These are phyloP conservation scores for Argentina silus DNA, from an alignment of 2,797 vertebrate species.

Conservation along the genomic window DNA sequence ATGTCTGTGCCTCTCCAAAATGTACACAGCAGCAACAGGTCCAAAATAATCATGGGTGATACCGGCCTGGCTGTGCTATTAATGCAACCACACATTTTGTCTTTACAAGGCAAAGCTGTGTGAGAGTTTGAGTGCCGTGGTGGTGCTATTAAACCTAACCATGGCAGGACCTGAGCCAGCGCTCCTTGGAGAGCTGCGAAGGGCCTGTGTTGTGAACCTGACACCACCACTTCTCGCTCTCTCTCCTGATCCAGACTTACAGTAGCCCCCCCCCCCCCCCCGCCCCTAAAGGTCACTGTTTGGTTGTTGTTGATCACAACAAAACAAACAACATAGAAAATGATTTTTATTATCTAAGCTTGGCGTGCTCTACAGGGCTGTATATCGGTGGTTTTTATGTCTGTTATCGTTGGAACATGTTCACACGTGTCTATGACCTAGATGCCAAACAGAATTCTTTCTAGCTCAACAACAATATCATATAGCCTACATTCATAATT, in stretches of 20 bases:
- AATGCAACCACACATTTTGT: constrained; percentile 4
- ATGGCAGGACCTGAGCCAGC: background rate
- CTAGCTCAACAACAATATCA: background rate
- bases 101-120: constrained; percentile 2
- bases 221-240: background rate
- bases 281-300: constrained; percentile 1
- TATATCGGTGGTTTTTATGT: background rate
- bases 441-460: background rate
- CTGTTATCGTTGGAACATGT: background rate
- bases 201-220: background rate
- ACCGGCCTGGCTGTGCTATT: background rate
- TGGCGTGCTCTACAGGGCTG: background rate
- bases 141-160: background rate
- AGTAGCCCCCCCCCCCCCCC: too few relatives aligned
- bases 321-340: background rate
- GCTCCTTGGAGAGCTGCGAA: background rate
- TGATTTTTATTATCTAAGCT: background rate
- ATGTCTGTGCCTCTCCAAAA: constrained; percentile 5
- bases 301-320: background rate
- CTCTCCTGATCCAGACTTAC: background rate
- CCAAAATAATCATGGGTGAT: constrained; percentile 17
- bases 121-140: background rate
- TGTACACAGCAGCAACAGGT: background rate
- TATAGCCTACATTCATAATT: background rate
- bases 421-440: background rate